These are phyloP conservation scores for Dicentrarchus labrax DNA, from an alignment of 2,113 vertebrate genomes.

Conservation along the genomic window DNA sequence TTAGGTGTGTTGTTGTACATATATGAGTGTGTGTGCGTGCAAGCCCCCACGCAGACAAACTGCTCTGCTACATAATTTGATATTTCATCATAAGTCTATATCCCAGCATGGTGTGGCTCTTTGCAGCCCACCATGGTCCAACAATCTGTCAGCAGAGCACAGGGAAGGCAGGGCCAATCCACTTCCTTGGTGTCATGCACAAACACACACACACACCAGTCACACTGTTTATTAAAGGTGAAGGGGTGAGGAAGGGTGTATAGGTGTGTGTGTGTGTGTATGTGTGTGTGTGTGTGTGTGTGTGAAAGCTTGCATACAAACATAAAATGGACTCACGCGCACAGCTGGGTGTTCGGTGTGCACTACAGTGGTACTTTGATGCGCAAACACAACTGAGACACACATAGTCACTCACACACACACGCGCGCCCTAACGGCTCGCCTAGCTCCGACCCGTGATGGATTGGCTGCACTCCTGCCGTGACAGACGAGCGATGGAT, in stretches of 20 bases:
- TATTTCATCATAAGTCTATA: conserved; percentile 71
- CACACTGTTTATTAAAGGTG: conserved; percentile 73
- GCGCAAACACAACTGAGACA: conserved; percentile 52
- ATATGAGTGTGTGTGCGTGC: conserved; percentile 2
- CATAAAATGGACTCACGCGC: conserved; percentile 43
- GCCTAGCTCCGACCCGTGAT: conserved; percentile 81
- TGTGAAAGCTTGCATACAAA: conserved; percentile 60
- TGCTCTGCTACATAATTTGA: conserved; percentile 66
- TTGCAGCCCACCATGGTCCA: conserved; percentile 64
- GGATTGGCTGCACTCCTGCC: conserved; percentile 86
- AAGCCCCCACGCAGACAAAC: conserved; percentile 54
- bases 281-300: neutral
- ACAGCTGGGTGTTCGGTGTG: conserved; percentile 22
- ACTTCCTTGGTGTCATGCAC: conserved; percentile 52
- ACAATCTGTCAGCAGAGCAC: conserved; percentile 64
- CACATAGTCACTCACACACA: conserved; percentile 38
- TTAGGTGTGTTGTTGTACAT: conserved; percentile 50
- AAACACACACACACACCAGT: conserved; percentile 22
- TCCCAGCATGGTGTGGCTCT: conserved; percentile 62
- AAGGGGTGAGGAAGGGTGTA: conserved; percentile 46
- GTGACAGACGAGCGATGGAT: conserved; percentile 86
- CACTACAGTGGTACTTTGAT: conserved; percentile 38
- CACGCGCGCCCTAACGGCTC: conserved; percentile 46
- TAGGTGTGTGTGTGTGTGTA: conserved; percentile 3
- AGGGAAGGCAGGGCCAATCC: conserved; percentile 56